Evolutionary conservation across 2,113 vertebrate species (phyloP).

Genomic region (Nyctereutes procyonoides): DNA sequence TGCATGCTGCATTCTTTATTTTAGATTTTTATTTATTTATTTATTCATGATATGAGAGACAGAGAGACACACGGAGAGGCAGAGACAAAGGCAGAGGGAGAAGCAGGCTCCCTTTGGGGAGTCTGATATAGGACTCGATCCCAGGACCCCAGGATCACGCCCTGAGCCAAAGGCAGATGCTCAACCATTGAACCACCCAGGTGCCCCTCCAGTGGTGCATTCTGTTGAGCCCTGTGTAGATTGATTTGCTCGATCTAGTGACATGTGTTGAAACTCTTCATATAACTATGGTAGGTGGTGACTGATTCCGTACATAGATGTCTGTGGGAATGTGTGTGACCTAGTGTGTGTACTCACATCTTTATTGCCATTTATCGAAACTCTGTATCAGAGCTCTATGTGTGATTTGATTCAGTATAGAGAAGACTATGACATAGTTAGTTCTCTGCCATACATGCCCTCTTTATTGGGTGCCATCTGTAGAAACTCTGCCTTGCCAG

Average conservation of each 20-base stretch:
- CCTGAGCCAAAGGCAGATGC: too few species aligned
- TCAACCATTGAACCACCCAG: too few species aligned
- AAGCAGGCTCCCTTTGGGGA: too few species aligned
- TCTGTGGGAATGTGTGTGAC: neutral
- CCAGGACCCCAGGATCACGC: too few species aligned
- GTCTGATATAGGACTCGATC: too few species aligned
- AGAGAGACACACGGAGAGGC: too few species aligned
- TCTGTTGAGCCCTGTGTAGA: neutral
- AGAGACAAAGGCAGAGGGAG: too few species aligned
- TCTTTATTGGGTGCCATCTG: neutral
- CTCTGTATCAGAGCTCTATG: neutral
- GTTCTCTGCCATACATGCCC: neutral
- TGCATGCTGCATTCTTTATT: too few species aligned
- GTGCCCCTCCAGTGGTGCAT: too few species aligned
- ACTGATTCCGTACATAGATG: neutral
- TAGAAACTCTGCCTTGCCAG: neutral
- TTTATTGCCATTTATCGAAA: neutral
- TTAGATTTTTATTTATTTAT: too few species aligned
- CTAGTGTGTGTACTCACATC: neutral
- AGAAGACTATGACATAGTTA: neutral
- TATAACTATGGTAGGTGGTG: too few species aligned
- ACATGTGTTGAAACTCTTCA: neutral
- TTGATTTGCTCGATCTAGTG: neutral
- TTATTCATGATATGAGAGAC: too few species aligned
- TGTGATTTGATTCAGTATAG: neutral